Evolutionary conservation across 2,797 vertebrate species (phyloP).

Genomic region (Microcaecilia unicolor): DNA sequence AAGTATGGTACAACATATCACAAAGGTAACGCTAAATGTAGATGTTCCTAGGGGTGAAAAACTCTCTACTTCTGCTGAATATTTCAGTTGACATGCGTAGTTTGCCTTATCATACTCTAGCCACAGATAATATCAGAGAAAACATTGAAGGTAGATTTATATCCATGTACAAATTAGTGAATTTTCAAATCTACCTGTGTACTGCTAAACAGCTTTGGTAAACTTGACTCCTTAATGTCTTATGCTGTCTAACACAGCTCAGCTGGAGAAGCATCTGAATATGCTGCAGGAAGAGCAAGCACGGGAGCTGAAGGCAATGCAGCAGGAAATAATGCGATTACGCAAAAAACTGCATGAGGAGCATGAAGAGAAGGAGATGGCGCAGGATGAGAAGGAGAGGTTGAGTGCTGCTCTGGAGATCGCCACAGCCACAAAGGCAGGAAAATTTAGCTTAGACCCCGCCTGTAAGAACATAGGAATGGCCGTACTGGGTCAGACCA

Average conservation of each 20-base stretch:
- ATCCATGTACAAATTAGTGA: too few relatives aligned
- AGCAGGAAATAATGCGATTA: slow-evolving; percentile 42
- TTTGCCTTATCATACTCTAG: too few relatives aligned
- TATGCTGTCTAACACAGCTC: slow-evolving; percentile 22
- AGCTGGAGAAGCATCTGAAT: slow-evolving; percentile 41
- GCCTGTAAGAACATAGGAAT: too few relatives aligned
- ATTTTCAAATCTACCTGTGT: background rate
- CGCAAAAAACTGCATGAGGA: slow-evolving; percentile 31
- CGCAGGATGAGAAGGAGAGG: slow-evolving; percentile 34
- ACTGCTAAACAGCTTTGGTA: background rate
- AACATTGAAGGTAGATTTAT: too few relatives aligned
- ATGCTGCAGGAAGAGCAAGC: slow-evolving; percentile 45
- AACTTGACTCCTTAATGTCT: slow-evolving; percentile 3
- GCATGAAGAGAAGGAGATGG: slow-evolving; percentile 43
- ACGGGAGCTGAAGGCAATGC: slow-evolving; percentile 42
- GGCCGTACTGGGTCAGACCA: too few relatives aligned
- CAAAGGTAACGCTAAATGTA: too few relatives aligned
- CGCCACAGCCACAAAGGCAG: slow-evolving; percentile 47
- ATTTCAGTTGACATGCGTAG: too few relatives aligned
- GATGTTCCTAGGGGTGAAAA: too few relatives aligned
- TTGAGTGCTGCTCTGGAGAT: slow-evolving; percentile 46
- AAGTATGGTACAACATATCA: too few relatives aligned
- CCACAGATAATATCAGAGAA: too few relatives aligned
- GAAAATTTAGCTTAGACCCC: too few relatives aligned
- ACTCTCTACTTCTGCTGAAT: too few relatives aligned